Evolutionary conservation across 2,888 invertebrate genomes (phyloP).

Genomic region (Catotricha subobsoleta): DNA sequence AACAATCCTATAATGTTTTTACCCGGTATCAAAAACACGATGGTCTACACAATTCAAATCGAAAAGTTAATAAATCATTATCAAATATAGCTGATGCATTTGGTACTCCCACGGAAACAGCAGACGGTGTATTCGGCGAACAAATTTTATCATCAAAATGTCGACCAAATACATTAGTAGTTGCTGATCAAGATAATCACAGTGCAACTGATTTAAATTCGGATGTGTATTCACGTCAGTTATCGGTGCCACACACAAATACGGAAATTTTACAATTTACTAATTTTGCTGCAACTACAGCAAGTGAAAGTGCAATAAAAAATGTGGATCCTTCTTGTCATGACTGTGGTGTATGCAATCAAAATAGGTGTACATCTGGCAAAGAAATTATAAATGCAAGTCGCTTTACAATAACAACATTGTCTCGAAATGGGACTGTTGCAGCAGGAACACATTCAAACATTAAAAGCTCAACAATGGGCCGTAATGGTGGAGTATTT

Average conservation of each 20-base stretch:
- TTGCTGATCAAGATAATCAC: background rate
- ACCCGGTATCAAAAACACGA: conserved; percentile 4
- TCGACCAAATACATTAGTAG: conserved; percentile 4
- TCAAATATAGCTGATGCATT: conserved; percentile 13
- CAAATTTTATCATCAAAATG: conserved; percentile 1
- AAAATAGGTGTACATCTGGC: background rate
- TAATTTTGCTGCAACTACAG: background rate
- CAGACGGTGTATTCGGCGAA: conserved; percentile 6
- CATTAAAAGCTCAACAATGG: conserved; percentile 17
- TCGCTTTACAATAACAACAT: conserved; percentile 28
- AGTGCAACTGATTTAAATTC: background rate
- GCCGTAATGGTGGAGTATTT: conserved; percentile 37
- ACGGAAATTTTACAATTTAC: conserved; percentile 5
- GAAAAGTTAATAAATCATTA: conserved; percentile 16
- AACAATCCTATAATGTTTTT: conserved; percentile 3
- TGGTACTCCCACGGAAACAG: background rate
- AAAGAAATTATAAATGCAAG: background rate
- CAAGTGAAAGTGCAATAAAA: background rate
- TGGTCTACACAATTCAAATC: conserved; percentile 12
- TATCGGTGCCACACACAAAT: conserved; percentile 1
- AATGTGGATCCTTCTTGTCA: too few relatives aligned
- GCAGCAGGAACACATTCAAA: background rate
- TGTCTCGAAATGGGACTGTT: conserved; percentile 16
- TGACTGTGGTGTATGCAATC: conserved; percentile 6
- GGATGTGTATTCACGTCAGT: conserved; percentile 1